Percentiles rank a stretch among this genome's conserved stretches.
Evolutionary conservation across 2,888 invertebrate species (phyloP).

Genomic region (Limnephilus auricula): DNA sequence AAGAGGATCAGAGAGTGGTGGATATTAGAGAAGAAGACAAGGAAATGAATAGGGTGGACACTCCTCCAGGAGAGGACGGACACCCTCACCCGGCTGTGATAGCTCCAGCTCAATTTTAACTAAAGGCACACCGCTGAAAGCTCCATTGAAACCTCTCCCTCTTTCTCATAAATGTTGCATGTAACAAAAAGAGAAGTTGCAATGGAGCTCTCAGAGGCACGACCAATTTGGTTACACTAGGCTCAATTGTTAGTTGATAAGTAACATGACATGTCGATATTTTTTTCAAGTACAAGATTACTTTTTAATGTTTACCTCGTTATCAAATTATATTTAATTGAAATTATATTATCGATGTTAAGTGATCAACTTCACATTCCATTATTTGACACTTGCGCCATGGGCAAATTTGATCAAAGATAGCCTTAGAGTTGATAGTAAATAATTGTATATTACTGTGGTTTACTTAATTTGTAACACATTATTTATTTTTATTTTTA

Average conservation of each 20-base stretch:
- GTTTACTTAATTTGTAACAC: background rate
- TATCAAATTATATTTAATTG: background rate
- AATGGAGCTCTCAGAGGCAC: background rate
- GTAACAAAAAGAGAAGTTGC: background rate
- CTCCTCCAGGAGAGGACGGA: background rate
- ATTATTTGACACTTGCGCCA: background rate
- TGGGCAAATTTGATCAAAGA: background rate
- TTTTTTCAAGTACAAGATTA: background rate
- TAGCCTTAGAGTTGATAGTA: background rate
- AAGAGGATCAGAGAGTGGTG: background rate
- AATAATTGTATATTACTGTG: background rate
- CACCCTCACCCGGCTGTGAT: background rate
- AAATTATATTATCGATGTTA: background rate
- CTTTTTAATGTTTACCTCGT: background rate
- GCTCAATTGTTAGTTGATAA: background rate
- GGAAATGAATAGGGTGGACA: background rate
- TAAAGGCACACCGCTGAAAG: background rate
- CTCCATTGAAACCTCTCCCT: background rate
- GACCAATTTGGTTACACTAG: background rate
- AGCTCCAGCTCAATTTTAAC: background rate
- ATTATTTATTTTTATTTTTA: background rate
- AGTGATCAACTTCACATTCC: background rate
- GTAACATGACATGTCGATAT: background rate
- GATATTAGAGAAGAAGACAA: background rate
- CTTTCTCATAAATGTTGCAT: background rate